Evolutionary conservation across 2,113 vertebrate species (phyloP), one percentile per base, ranked within the genome.

Genomic region (Epinephelus moara): DNA sequence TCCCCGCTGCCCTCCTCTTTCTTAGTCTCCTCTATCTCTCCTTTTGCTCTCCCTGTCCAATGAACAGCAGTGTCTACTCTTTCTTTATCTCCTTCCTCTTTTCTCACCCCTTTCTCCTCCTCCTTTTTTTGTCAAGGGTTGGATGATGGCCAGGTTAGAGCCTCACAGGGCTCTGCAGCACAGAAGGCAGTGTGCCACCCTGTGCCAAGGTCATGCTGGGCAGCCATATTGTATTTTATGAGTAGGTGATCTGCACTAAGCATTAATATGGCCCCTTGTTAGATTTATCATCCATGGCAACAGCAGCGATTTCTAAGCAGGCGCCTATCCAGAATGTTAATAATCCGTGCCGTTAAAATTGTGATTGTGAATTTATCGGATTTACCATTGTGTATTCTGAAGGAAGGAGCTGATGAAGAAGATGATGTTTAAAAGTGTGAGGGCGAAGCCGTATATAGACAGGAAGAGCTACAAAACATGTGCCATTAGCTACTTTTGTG

Each of bases 151-250:
- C 95, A 95, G 86, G 75, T 87, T 78, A 2, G 77, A 87, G 79
- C 81, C 85, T 87, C 92, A 64, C 69, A 63, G 92, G 91, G 89
- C 83, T 95, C 89, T 90, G 86, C 91, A 74, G 92, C 94, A 90
- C 94, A 94, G 94, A 95, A 93, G 93, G 94, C 92, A 86, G 79
- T 14, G 37, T 93, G 93, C 86, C 93, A 91, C 89, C 53, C 76
- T 71, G 84, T 91, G 93, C 94, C 94, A 95, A 95, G 94, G 94
- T 94, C 95, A 92, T 78, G 93, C 94, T 94, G 94, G 86, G 94
- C 78, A 68, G 84, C 95, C 95, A 95, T 96, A 96, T 95, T 96
- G 94, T 89, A 79, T 91, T 94, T 95, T 93, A 95, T 92, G 87
- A 93, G 92, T 88, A 93, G 93, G 93, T 91, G 94, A 91, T 93